phyloP scores from a whole-genome alignment of 2,888 invertebrate species.

The Cephus pygmeus region DNA sequence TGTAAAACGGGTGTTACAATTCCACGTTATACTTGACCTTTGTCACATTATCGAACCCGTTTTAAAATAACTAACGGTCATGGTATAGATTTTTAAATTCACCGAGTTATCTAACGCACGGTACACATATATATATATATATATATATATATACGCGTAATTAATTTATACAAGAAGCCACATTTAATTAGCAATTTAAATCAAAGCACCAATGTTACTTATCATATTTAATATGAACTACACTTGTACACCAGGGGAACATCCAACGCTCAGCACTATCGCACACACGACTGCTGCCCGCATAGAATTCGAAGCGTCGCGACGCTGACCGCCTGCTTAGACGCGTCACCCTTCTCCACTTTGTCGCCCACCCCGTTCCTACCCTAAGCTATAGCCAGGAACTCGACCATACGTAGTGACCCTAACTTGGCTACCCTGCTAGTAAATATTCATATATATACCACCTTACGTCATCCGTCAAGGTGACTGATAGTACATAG shows the following conservation, averaged over 20 bases:
- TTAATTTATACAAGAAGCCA: background rate
- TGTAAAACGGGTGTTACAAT: background rate
- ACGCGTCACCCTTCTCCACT: constrained; percentile 29
- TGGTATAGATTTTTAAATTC: background rate
- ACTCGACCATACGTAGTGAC: background rate
- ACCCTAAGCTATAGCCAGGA: background rate
- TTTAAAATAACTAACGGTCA: background rate
- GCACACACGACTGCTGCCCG: constrained; percentile 43
- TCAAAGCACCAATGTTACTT: background rate
- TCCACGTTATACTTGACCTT: background rate
- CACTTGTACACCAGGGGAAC: background rate
- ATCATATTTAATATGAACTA: background rate
- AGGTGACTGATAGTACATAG: background rate
- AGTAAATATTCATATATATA: background rate
- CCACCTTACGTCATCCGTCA: background rate
- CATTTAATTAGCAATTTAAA: background rate
- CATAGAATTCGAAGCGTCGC: constrained; percentile 48
- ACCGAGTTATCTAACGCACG: background rate
- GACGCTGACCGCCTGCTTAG: constrained; percentile 51
- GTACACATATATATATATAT: background rate
- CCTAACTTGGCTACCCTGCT: background rate
- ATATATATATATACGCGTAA: background rate
- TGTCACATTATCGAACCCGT: background rate
- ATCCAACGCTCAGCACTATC: constrained; percentile 28
- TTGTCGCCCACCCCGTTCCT: constrained; percentile 19